Evolutionary conservation across 2,797 vertebrate species (phyloP).

Genomic region (Poecilia velifera): DNA sequence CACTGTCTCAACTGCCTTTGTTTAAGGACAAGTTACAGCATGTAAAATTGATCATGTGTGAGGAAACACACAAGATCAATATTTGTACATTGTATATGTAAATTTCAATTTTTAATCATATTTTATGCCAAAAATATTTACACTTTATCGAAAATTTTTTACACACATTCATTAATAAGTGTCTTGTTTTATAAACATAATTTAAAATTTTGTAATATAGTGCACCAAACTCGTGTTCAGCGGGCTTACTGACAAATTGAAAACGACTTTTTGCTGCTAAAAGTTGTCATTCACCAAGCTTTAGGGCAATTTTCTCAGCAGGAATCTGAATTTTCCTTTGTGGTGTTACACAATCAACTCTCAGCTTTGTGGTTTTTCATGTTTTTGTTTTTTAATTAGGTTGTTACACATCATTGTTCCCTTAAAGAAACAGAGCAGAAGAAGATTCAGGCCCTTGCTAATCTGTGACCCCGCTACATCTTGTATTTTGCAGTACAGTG

Average conservation of each 20-base stretch:
- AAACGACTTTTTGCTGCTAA: neutral
- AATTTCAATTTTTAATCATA: too few species aligned
- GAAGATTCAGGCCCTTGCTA: neutral
- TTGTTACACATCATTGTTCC: neutral
- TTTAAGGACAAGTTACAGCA: neutral
- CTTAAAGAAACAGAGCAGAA: neutral
- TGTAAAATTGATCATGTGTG: neutral
- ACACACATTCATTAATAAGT: neutral
- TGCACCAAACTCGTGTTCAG: neutral
- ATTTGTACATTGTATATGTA: too few species aligned
- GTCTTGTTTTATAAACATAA: neutral
- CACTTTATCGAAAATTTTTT: neutral
- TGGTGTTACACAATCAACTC: neutral
- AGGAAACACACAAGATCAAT: too few species aligned
- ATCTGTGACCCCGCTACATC: neutral
- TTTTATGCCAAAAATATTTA: too few species aligned
- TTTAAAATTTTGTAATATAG: neutral
- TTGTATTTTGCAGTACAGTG: neutral
- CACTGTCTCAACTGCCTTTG: neutral
- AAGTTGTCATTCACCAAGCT: neutral
- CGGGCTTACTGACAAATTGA: neutral
- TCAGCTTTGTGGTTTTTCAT: neutral
- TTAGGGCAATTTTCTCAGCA: neutral
- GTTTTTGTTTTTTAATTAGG: neutral
- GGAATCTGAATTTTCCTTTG: neutral